A percentile compares a stretch with the other conserved stretches of the same genome.
phyloP scores from a whole-genome alignment of 2,113 vertebrate genomes.

The Hippocampus mohnikei region DNA sequence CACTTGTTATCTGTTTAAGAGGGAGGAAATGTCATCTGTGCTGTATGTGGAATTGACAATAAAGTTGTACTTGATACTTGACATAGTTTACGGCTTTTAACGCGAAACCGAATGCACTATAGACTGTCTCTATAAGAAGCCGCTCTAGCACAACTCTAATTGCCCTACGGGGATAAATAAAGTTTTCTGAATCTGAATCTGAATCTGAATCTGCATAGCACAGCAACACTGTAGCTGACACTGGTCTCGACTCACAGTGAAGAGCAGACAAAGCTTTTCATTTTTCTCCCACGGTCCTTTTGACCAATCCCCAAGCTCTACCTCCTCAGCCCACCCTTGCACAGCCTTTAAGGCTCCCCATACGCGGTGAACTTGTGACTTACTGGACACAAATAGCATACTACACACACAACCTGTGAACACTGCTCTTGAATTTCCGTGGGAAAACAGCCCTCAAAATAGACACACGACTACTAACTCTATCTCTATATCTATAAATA shows the following conservation, averaged over 20 bases:
- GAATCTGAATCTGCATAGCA: no score
- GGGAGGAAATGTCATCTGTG: no score
- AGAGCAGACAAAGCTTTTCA: neutral
- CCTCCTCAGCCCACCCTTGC: neutral
- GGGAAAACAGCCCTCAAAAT: constrained; percentile 5
- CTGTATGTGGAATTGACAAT: no score
- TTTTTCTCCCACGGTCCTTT: neutral
- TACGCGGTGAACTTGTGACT: constrained; percentile 18
- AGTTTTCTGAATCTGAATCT: no score
- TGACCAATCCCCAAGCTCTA: neutral
- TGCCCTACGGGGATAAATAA: no score
- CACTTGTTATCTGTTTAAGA: no score
- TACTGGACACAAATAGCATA: neutral
- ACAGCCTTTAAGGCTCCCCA: constrained; percentile 29
- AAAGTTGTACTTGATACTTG: no score
- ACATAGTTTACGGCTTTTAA: neutral
- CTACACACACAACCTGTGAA: neutral
- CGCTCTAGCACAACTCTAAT: no score
- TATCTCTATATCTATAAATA: no score
- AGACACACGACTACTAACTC: neutral
- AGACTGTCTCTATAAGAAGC: no score
- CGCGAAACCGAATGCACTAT: neutral
- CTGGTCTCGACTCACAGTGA: neutral
- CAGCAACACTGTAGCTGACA: neutral
- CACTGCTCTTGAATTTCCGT: neutral